Percentiles rank a stretch among this genome's conserved stretches.
phyloP scores from a whole-genome alignment of 2,797 vertebrate species.

The Macroramphosus scolopax region DNA sequence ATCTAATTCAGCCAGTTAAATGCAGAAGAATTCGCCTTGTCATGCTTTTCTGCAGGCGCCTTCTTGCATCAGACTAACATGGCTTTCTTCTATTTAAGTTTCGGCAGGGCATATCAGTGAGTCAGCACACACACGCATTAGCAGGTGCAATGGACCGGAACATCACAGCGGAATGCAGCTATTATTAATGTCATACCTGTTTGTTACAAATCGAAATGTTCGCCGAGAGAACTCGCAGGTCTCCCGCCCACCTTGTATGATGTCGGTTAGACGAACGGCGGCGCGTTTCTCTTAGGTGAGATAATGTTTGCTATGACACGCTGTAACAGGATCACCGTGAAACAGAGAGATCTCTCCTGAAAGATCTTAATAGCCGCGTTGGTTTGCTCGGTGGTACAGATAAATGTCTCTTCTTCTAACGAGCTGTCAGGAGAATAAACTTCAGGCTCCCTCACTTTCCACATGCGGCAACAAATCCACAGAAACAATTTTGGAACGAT shows the following conservation, averaged over 20 bases:
- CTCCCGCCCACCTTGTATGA: too few relatives aligned
- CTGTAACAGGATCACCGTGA: too few relatives aligned
- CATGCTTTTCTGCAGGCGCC: not conserved
- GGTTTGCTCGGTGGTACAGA: constrained; percentile 28
- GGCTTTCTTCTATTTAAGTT: too few relatives aligned
- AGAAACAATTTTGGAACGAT: too few relatives aligned
- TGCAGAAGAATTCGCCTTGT: not conserved
- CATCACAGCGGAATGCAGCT: too few relatives aligned
- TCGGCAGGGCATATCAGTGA: too few relatives aligned
- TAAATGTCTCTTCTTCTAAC: constrained; percentile 38
- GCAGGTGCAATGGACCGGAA: constrained; percentile 1
- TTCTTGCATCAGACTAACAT: constrained; percentile 1
- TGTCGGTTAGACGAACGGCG: too few relatives aligned
- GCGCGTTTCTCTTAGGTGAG: too few relatives aligned
- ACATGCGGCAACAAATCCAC: not conserved
- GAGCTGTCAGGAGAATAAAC: constrained; percentile 38
- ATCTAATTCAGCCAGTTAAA: not conserved
- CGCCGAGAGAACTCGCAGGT: too few relatives aligned
- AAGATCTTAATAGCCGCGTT: constrained; percentile 18
- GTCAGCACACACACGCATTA: constrained; percentile 2
- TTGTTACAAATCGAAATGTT: too few relatives aligned
- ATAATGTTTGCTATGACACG: too few relatives aligned
- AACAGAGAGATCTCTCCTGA: constrained; percentile 20
- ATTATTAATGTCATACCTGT: too few relatives aligned
- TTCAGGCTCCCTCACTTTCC: constrained; percentile 7